Evolutionary conservation across 2,797 vertebrate species (phyloP).

Genomic region (Oreochromis grahami): DNA sequence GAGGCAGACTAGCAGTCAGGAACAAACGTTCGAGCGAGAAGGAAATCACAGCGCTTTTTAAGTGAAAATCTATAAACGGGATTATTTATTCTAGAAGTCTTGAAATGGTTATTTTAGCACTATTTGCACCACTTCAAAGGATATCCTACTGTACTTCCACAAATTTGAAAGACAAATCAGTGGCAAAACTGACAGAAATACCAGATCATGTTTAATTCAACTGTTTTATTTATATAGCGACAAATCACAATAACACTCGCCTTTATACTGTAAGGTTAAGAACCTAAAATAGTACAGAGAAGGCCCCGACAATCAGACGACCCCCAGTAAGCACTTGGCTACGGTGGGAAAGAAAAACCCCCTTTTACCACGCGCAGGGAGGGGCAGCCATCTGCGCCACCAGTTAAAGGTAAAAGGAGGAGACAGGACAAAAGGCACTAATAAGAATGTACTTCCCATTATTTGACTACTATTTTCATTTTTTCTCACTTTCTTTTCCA

Average conservation of each 20-base stretch:
- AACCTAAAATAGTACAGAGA: neutral
- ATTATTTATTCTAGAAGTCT: neutral
- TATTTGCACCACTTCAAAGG: neutral
- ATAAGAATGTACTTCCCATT: neutral
- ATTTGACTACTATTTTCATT: neutral
- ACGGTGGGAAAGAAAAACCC: neutral
- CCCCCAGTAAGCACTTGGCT: neutral
- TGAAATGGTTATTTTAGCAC: rapidly evolving
- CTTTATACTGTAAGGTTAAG: neutral
- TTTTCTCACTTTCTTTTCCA: neutral
- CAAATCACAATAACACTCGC: neutral
- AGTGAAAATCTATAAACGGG: neutral
- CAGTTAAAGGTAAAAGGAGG: neutral
- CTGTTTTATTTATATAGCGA: neutral
- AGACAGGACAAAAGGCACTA: neutral
- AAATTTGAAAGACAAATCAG: neutral
- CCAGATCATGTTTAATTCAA: neutral
- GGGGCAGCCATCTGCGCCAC: neutral
- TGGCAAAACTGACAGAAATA: neutral
- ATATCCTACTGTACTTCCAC: rapidly evolving
- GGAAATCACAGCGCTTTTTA: neutral
- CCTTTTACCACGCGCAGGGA: neutral
- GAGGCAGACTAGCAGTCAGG: neutral
- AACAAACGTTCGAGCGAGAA: neutral
- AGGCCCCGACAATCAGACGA: neutral